These are phyloP conservation scores for Napeogenes inachia DNA, from an alignment of 2,888 invertebrate genomes.

Conservation along the genomic window DNA sequence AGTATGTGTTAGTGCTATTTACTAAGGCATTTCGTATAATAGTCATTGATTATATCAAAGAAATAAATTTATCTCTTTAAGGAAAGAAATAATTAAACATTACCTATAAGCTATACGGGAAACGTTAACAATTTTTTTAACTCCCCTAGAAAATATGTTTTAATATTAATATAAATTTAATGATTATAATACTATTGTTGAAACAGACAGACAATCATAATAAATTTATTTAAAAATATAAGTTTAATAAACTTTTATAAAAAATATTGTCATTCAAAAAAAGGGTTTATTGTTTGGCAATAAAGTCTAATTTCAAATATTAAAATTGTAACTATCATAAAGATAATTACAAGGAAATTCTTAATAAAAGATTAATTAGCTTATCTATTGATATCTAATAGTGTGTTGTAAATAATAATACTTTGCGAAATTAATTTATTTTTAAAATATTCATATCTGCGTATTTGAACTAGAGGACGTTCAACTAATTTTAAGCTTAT, in stretches of 20 bases:
- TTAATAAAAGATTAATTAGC: constrained; percentile 25
- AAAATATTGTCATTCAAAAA: constrained; percentile 1
- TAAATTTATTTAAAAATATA: background rate
- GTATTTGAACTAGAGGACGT: background rate
- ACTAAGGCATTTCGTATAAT: too few relatives aligned
- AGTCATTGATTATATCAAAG: too few relatives aligned
- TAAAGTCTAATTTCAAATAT: background rate
- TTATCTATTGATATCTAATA: constrained; percentile 26
- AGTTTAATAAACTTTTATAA: constrained; percentile 1
- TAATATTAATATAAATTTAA: background rate
- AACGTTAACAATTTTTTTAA: too few relatives aligned
- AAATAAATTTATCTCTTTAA: too few relatives aligned
- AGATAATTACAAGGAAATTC: constrained; percentile 22
- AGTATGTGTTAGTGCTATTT: too few relatives aligned
- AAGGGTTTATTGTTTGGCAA: background rate
- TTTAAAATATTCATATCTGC: background rate
- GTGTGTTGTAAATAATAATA: constrained; percentile 7
- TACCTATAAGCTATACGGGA: too few relatives aligned
- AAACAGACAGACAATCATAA: background rate
- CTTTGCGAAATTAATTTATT: constrained; percentile 13
- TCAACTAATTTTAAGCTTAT: too few relatives aligned
- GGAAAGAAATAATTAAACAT: too few relatives aligned
- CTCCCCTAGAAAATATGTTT: background rate
- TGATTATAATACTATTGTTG: background rate
- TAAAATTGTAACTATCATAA: background rate